Evolutionary conservation across 2,888 invertebrate genomes (phyloP).

Genomic region (Ophion costatus): DNA sequence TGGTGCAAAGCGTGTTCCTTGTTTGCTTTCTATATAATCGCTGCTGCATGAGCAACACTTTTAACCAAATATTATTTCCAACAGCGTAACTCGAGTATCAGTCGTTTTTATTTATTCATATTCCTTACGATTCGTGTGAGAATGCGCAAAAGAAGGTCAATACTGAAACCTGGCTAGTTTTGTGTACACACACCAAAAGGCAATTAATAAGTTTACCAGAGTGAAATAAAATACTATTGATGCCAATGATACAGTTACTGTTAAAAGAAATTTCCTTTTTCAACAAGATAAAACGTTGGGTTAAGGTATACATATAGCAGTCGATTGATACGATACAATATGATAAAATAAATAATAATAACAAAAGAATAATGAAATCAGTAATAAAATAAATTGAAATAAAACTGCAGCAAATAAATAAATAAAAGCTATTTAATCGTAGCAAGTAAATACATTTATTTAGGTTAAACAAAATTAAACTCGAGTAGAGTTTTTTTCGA

Average conservation of each 20-base stretch:
- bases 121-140: background rate
- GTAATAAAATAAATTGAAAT: no score
- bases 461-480: no score
- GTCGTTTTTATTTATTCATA: background rate
- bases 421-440: no score
- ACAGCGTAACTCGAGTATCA: background rate
- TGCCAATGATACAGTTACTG: background rate
- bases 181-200: background rate
- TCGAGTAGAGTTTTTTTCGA: no score
- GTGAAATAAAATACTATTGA: background rate
- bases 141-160: background rate
- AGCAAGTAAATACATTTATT: no score
- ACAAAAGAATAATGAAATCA: no score
- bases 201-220: background rate
- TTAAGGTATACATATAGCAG: no score
- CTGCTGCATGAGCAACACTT: background rate
- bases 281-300: no score
- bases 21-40: constrained; percentile 20
- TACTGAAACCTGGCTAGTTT: background rate
- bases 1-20: constrained; percentile 26
- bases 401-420: no score
- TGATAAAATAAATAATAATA: no score
- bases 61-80: constrained; percentile 24
- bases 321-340: no score
- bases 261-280: no score